phyloP scores from a whole-genome alignment of 2,797 vertebrate genomes.

The Sebastolobus altivelis region DNA sequence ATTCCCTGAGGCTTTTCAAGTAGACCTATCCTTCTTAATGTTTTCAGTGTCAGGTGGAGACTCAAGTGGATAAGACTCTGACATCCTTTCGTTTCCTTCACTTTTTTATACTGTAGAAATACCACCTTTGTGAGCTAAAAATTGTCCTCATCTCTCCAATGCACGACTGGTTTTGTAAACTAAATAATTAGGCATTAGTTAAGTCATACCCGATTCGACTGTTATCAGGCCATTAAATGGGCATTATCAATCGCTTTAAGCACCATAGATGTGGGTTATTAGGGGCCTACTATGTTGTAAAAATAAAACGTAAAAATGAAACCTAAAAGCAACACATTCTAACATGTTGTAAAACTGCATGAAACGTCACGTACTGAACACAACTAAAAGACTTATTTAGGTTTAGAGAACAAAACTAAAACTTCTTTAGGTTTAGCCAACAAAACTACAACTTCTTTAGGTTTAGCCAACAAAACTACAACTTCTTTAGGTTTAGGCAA shows the following conservation, averaged over 20 bases:
- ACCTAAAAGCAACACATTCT: too few species aligned
- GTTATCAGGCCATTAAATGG: too few species aligned
- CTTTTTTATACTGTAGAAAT: not conserved
- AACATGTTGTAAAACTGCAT: too few species aligned
- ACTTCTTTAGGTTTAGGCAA: fast-evolving
- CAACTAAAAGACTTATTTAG: too few species aligned
- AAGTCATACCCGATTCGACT: not conserved
- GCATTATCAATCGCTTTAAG: too few species aligned
- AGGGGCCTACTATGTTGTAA: too few species aligned
- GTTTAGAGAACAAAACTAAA: too few species aligned
- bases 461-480: too few species aligned
- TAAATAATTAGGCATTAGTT: not conserved
- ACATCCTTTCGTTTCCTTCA: not conserved
- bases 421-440: too few species aligned
- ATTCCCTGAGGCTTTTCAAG: not conserved
- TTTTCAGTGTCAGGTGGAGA: not conserved
- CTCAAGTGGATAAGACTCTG: not conserved
- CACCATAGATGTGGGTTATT: too few species aligned
- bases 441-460: too few species aligned
- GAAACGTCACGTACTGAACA: fast-evolving
- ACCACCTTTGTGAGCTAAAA: not conserved
- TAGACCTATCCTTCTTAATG: not conserved
- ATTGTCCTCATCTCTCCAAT: not conserved
- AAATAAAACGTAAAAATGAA: too few species aligned
- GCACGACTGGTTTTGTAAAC: not conserved